Conservation (phyloP, 2,797 vertebrate genomes). For the Danio tinwini region DNA sequence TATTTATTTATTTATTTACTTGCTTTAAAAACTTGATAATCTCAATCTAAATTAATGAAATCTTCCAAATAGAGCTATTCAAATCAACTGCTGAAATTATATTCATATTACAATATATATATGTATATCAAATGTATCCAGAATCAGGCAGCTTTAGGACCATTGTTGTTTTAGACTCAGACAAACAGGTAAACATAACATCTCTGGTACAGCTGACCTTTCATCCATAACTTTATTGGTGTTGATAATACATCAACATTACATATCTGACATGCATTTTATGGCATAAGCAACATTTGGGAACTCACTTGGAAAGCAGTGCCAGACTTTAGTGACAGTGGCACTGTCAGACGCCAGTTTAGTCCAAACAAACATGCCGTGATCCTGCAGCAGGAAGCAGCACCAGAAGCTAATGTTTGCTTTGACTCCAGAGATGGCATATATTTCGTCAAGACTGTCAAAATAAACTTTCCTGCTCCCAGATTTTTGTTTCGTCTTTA, state of each 20-base stretch:
- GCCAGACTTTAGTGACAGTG: constrained; percentile 32
- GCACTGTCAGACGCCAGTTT: neutral
- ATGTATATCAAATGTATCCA: no score
- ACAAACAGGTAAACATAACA: no score
- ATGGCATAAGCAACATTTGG: constrained; percentile 1
- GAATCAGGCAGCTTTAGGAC: no score
- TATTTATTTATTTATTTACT: no score
- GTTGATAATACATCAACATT: constrained; percentile 16
- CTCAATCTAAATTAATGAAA: no score
- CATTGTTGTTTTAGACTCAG: no score
- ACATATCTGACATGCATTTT: constrained; percentile 5
- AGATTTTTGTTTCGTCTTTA: constrained; percentile 49
- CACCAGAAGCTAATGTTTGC: constrained; percentile 41
- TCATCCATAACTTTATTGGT: constrained; percentile 8
- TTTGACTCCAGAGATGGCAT: constrained; percentile 42
- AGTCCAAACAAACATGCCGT: constrained; percentile 40
- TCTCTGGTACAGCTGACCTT: neutral
- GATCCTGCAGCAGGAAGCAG: constrained; percentile 7
- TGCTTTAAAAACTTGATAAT: no score
- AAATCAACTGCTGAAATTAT: no score
- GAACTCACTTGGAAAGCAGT: constrained; percentile 4
- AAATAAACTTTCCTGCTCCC: constrained; percentile 30
- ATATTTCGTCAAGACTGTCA: constrained; percentile 25
- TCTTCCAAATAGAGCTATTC: no score
- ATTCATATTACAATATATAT: no score